These are phyloP conservation scores for Callithrix jacchus DNA, from an alignment of 2,113 vertebrate species.

Conservation along the genomic window DNA sequence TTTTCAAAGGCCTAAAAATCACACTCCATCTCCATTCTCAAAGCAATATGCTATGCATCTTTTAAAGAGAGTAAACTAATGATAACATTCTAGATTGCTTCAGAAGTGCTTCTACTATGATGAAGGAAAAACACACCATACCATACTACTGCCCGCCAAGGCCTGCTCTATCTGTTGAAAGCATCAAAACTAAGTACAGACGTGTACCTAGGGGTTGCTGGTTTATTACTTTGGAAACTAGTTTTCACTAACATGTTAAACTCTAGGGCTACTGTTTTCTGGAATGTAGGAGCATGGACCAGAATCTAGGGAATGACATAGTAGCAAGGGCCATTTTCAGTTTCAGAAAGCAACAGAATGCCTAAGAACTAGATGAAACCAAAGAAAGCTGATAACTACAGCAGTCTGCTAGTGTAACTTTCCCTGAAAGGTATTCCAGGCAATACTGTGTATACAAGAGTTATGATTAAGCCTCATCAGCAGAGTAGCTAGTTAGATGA, in stretches of 20 bases:
- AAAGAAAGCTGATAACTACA: neutral
- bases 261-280: neutral
- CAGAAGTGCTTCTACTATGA: neutral
- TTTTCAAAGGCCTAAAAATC: conserved; percentile 40
- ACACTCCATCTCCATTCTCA: conserved; percentile 7
- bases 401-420: neutral
- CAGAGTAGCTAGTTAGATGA: neutral
- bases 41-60: conserved; percentile 25
- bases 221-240: neutral
- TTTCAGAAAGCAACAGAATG: conserved; percentile 31
- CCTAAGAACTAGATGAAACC: neutral
- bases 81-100: conserved; percentile 6
- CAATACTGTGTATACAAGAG: neutral
- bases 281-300: neutral
- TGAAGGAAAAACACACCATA: neutral
- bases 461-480: neutral
- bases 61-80: conserved; percentile 21
- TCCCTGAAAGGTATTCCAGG: neutral
- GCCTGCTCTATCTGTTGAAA: neutral
- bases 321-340: neutral
- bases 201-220: neutral
- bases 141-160: no score
- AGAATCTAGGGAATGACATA: neutral
- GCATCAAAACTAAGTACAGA: neutral
- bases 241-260: neutral